phyloP scores from a whole-genome alignment of 2,113 vertebrate genomes.

The Aptenodytes patagonicus region DNA sequence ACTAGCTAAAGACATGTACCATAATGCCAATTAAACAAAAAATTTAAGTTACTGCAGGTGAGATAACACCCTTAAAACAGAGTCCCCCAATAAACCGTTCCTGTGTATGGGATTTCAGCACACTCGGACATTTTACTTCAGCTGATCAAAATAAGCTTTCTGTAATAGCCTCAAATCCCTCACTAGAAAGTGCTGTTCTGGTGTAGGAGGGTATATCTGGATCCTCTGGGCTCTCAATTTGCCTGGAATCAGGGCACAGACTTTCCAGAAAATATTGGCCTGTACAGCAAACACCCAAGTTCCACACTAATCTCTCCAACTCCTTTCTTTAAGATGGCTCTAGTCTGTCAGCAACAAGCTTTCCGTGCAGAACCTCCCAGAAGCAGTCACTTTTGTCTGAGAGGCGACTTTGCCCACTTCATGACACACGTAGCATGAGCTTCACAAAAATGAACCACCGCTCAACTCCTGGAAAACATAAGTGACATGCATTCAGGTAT shows the following conservation, averaged over 20 bases:
- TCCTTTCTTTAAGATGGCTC: background rate
- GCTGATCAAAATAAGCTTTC: background rate
- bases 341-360: background rate
- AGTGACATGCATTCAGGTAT: background rate
- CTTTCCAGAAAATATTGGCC: background rate
- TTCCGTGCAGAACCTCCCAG: background rate
- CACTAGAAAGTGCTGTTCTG: background rate
- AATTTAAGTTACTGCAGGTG: background rate
- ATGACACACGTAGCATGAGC: fast-evolving
- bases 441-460: background rate
- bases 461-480: background rate
- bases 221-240: background rate
- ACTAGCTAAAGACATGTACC: background rate
- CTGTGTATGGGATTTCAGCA: background rate
- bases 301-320: background rate
- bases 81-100: background rate
- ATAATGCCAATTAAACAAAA: background rate
- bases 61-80: background rate
- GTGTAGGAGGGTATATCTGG: background rate
- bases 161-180: background rate
- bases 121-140: background rate
- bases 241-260: background rate
- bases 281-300: background rate
- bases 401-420: background rate
- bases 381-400: background rate